phyloP scores from a whole-genome alignment of 1,140 invertebrate genomes.

The Drosophila triauraria region DNA sequence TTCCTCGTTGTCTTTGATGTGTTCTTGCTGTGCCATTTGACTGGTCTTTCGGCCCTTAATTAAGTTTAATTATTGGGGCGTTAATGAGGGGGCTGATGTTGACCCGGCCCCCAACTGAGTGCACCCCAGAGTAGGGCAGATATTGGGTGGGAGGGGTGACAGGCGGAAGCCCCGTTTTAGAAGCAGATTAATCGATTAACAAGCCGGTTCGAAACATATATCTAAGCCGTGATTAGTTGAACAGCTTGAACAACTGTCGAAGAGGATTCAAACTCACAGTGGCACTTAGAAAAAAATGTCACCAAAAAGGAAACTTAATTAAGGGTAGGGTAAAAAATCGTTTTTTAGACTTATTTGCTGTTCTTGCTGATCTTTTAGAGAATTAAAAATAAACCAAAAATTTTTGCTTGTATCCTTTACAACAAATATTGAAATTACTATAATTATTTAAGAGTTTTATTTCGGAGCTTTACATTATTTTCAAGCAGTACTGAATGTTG shows the following conservation, averaged over 20 bases:
- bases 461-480: too few species aligned
- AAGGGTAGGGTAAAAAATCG: too few species aligned
- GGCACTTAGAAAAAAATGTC: background rate
- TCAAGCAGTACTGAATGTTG: too few species aligned
- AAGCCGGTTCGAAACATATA: conserved; percentile 29
- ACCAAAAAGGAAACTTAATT: too few species aligned
- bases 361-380: too few species aligned
- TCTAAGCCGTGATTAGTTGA: conserved; percentile 35
- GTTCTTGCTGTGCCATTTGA: conserved; percentile 50
- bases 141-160: conserved; percentile 23
- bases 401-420: too few species aligned
- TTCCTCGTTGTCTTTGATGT: conserved; percentile 70
- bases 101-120: conserved; percentile 4
- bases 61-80: conserved; percentile 75
- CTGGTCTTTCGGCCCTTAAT: conserved; percentile 73
- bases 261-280: background rate
- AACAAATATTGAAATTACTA: too few species aligned
- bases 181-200: conserved; percentile 40
- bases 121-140: background rate
- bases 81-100: conserved; percentile 42
- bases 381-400: too few species aligned
- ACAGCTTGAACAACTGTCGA: background rate
- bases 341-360: too few species aligned
- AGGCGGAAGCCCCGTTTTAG: conserved; percentile 15
- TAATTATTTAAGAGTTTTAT: too few species aligned